phyloP scores from a whole-genome alignment of 2,113 vertebrate species.

The Gadus chalcogrammus region DNA sequence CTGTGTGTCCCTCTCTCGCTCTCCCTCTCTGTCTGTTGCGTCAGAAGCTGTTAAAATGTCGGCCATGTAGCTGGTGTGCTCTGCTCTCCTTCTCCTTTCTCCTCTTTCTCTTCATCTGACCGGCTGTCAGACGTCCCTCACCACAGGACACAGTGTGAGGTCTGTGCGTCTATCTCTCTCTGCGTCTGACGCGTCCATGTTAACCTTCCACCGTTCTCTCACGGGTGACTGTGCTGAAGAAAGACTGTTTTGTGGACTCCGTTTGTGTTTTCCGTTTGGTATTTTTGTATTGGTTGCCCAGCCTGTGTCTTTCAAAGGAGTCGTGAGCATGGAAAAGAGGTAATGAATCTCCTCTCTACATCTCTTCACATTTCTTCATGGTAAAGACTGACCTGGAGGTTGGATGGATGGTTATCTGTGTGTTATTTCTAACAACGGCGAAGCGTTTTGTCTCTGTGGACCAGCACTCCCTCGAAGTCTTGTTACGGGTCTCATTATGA shows the following conservation, averaged over 20 bases:
- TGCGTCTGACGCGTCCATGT: conserved; percentile 9
- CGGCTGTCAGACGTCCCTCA: conserved; percentile 51
- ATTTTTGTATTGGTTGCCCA: neutral
- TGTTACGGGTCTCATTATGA: too few relatives aligned
- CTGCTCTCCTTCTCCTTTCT: conserved; percentile 27
- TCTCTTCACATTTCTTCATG: too few relatives aligned
- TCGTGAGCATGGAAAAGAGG: neutral
- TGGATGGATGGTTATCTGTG: too few relatives aligned
- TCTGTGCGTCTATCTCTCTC: conserved; percentile 4
- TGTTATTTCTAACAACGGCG: too few relatives aligned
- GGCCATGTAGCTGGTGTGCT: conserved; percentile 64
- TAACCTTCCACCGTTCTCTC: conserved; percentile 12
- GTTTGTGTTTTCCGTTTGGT: conserved; percentile 12
- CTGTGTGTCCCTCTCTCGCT: neutral
- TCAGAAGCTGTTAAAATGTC: conserved; percentile 75
- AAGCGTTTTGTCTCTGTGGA: too few relatives aligned
- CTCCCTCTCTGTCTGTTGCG: conserved; percentile 42
- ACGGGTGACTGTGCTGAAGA: conserved; percentile 33
- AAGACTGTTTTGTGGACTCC: conserved; percentile 34
- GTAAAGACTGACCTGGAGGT: too few relatives aligned
- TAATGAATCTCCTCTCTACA: neutral
- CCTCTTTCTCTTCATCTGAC: neutral
- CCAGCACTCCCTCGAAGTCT: too few relatives aligned
- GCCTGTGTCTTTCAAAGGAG: neutral
- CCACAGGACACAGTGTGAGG: conserved; percentile 43